These are phyloP conservation scores for Adrianichthys oophorus DNA, from an alignment of 2,797 vertebrate genomes.

Conservation along the genomic window DNA sequence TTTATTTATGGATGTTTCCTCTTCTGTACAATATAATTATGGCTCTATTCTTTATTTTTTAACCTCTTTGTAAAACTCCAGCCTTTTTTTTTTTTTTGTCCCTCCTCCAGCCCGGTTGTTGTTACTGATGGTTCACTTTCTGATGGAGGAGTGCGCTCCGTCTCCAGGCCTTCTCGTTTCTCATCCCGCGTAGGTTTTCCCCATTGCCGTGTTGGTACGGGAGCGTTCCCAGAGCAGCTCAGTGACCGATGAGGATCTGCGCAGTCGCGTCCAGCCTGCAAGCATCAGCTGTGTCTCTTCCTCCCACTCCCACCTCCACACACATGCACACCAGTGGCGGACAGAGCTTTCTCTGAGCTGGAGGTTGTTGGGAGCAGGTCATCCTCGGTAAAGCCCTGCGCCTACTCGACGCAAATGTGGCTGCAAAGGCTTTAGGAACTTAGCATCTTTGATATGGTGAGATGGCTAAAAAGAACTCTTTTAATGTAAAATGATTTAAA, in stretches of 20 bases:
- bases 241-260: conserved; percentile 49
- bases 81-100: conserved; percentile 40
- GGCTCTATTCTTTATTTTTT: conserved; percentile 70
- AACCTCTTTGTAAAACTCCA: conserved; percentile 48
- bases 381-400: conserved; percentile 27
- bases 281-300: conserved; percentile 37
- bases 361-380: conserved; percentile 30
- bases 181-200: neutral
- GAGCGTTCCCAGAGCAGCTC: conserved; percentile 29
- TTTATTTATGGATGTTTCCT: conserved; percentile 70
- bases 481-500: conserved; percentile 53
- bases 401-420: conserved; percentile 13
- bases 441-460: conserved; percentile 64
- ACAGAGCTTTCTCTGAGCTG: conserved; percentile 48
- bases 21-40: conserved; percentile 68
- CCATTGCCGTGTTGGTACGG: neutral
- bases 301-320: conserved; percentile 39
- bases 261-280: conserved; percentile 42
- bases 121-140: conserved; percentile 50
- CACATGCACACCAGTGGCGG: conserved; percentile 52
- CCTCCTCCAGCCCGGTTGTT: conserved; percentile 40
- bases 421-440: conserved; percentile 49
- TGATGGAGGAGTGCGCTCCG: conserved; percentile 2
- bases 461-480: conserved; percentile 68
- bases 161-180: conserved; percentile 7